A percentile compares a stretch with the other conserved stretches of the same genome.
These are phyloP conservation scores for Aricia artaxerxes DNA, from an alignment of 2,888 invertebrate genomes.

Conservation along the genomic window DNA sequence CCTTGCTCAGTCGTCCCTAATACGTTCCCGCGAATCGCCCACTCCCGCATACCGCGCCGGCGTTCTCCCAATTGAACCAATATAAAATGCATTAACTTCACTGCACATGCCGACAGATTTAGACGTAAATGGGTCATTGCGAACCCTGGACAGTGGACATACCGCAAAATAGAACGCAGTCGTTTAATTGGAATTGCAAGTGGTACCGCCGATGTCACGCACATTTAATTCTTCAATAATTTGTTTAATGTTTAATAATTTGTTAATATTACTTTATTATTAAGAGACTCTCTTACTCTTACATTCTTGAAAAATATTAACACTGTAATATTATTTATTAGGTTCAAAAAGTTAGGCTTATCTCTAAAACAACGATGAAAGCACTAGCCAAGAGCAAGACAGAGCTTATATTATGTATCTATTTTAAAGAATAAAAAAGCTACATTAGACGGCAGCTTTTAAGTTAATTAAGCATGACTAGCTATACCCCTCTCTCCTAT, in stretches of 20 bases:
- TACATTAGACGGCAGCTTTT: too few species aligned
- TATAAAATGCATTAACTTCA: slow-evolving; percentile 79
- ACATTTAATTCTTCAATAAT: neutral
- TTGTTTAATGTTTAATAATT: too few species aligned
- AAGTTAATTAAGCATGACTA: too few species aligned
- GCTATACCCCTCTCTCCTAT: neutral
- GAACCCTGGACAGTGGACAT: slow-evolving; percentile 42
- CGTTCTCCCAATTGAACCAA: slow-evolving; percentile 77
- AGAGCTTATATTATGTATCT: too few species aligned
- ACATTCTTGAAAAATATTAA: too few species aligned
- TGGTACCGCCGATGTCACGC: neutral
- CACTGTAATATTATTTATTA: too few species aligned
- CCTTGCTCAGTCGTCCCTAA: slow-evolving; percentile 67
- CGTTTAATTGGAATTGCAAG: neutral
- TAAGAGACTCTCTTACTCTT: too few species aligned
- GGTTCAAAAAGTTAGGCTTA: too few species aligned
- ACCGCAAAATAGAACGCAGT: slow-evolving; percentile 12
- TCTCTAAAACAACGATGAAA: too few species aligned
- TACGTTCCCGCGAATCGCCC: slow-evolving; percentile 76
- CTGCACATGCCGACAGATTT: slow-evolving; percentile 71
- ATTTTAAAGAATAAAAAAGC: too few species aligned
- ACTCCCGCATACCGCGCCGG: slow-evolving; percentile 77
- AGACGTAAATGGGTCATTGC: slow-evolving; percentile 66
- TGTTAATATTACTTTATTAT: too few species aligned
- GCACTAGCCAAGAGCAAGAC: too few species aligned